Conservation (phyloP, 2,888 invertebrate genomes). For the Agrilus mali region DNA sequence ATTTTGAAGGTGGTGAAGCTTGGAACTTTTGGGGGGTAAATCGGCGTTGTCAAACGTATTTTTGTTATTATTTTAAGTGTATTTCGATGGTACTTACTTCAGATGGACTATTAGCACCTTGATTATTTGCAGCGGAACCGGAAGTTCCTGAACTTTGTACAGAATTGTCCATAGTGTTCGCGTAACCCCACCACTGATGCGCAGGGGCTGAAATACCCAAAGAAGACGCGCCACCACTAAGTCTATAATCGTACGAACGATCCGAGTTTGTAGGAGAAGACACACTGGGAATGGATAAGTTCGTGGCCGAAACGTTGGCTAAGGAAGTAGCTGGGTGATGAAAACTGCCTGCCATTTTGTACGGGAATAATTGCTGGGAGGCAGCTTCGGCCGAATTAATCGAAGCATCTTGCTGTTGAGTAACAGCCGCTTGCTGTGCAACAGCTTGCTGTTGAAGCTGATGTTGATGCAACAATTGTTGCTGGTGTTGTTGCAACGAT, state of each 20-base stretch:
- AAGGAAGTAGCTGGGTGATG: slow-evolving; percentile 56
- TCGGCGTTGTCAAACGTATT: slow-evolving; percentile 13
- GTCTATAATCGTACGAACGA: slow-evolving; percentile 59
- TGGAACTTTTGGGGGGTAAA: too few species aligned
- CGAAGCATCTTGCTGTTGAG: slow-evolving; percentile 35
- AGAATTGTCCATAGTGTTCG: slow-evolving; percentile 45
- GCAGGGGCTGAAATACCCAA: slow-evolving; percentile 36
- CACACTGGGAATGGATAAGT: slow-evolving; percentile 15
- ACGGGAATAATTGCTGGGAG: slow-evolving; percentile 58
- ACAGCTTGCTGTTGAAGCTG: slow-evolving; percentile 33
- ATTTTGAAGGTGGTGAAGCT: too few species aligned
- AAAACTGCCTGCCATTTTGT: slow-evolving; percentile 79
- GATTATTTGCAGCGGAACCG: too few species aligned
- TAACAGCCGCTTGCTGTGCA: slow-evolving; percentile 29
- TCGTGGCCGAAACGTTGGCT: slow-evolving; percentile 48
- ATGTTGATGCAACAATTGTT: slow-evolving; percentile 36
- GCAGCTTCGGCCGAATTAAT: slow-evolving; percentile 43
- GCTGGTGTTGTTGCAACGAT: slow-evolving; percentile 34
- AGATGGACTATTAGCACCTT: too few species aligned
- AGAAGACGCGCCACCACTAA: slow-evolving; percentile 33
- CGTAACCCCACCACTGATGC: slow-evolving; percentile 63
- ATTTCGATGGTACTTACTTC: too few species aligned
- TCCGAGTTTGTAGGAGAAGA: slow-evolving; percentile 41
- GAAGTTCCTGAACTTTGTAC: slow-evolving; percentile 33
- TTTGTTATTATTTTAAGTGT: slow-evolving; percentile 8